Evolutionary conservation across 2,113 vertebrate species (phyloP), one percentile per base, ranked within the genome.

Genomic region (Callipepla squamata): DNA sequence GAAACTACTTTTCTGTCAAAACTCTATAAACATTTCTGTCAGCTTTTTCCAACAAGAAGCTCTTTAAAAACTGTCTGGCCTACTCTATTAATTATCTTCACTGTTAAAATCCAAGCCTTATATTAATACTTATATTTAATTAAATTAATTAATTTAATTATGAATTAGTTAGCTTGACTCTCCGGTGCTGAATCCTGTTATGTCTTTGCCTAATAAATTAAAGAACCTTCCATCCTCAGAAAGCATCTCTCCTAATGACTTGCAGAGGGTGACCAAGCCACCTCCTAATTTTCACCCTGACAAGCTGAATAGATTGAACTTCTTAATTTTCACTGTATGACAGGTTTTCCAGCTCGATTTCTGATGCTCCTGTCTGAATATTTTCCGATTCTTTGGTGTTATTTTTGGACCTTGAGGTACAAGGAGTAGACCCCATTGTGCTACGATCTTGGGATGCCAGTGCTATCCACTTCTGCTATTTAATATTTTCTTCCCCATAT

Each of bases 91-190:
- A 89, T 89, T 72, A 81, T 48, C 25, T 6, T 91, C 47, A 73
- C 44, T 53, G 62, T 76, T 30, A 90, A 94, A 94, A 73, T 57
- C 47, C 53, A 73, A n/a, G 34, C 22, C 26, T 77, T 75, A 72
- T 20, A 72, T 59, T 86, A 81, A 78, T 77, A 80, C 45, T 74
- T 88, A 58, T 34, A 83, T 74, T 88, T 70, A 85, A 85, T 89
- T 74, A 90, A 73, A 80, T 85, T 78, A 92, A 89, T 84, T 88
- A 44, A 78, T 62, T 67, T 34, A 87, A 80, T 91, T 87, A 76
- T 89, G 1, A 95, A 73, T 80, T 91, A 80, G 65, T 83, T 85
- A 68, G 42, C 57, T 92, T 92, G 78, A 81, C 44, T 62, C 92
- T 84, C 51, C 23, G 2, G 58, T 87, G 62, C 57, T 85, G 74